Evolutionary conservation across 1,140 invertebrate genomes (phyloP).

Genomic region (Dreissena rostriformis): DNA sequence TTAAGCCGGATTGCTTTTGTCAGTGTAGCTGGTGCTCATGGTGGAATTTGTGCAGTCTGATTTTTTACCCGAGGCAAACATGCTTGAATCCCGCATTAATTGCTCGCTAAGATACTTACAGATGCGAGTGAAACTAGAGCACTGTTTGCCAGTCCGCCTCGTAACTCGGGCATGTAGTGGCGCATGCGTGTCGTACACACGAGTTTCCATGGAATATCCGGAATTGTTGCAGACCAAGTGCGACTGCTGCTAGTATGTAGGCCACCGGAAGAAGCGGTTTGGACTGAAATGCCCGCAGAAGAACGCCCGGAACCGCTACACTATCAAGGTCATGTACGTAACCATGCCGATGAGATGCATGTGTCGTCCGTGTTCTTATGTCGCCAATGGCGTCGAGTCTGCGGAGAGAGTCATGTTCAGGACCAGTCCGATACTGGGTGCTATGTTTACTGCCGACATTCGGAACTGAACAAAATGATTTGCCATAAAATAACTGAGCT

Average conservation of each 20-base stretch:
- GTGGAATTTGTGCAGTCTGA: too few relatives aligned
- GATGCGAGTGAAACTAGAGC: neutral
- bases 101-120: conserved; percentile 27
- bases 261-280: conserved; percentile 21
- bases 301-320: conserved; percentile 9
- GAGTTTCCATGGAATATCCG: conserved; percentile 7
- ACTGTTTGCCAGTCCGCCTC: conserved; percentile 28
- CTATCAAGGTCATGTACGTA: conserved; percentile 1
- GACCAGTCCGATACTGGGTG: conserved; percentile 19
- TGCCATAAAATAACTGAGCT: too few relatives aligned
- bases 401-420: conserved; percentile 34
- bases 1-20: too few relatives aligned
- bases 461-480: too few relatives aligned
- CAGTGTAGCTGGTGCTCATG: too few relatives aligned
- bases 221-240: conserved; percentile 25
- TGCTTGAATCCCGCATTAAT: too few relatives aligned
- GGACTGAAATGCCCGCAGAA: conserved; percentile 22
- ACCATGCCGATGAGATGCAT: conserved; percentile 23
- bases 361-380: conserved; percentile 33
- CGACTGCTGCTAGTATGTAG: conserved; percentile 39
- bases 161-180: conserved; percentile 23
- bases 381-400: conserved; percentile 12
- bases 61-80: too few relatives aligned
- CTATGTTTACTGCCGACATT: too few relatives aligned
- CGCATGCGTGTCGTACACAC: conserved; percentile 34